Conservation (phyloP, 2,113 vertebrate genomes). For the Sturnus vulgaris region DNA sequence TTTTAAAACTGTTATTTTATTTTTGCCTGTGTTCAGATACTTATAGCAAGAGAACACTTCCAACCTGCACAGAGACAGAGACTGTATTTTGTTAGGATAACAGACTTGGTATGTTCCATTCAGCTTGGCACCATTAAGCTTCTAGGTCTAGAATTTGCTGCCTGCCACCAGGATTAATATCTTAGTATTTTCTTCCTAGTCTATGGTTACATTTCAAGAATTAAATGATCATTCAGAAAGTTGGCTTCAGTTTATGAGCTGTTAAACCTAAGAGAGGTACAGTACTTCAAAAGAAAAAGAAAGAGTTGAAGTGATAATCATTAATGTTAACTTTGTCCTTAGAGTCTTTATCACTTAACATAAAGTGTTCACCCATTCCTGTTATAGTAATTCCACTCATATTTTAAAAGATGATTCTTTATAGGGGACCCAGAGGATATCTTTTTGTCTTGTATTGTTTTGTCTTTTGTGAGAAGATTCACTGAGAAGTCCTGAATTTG, state of each 20-base stretch:
- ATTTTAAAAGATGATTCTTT: neutral
- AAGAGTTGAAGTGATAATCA: slow-evolving; percentile 14
- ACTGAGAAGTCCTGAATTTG: neutral
- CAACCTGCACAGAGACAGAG: neutral
- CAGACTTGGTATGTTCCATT: slow-evolving; percentile 51
- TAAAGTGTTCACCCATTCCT: neutral
- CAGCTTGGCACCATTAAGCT: slow-evolving; percentile 69
- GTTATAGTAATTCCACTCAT: neutral
- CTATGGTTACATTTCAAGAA: slow-evolving; percentile 66
- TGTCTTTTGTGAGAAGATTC: neutral
- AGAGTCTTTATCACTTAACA: neutral
- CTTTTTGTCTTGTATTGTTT: neutral
- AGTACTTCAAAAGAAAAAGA: slow-evolving; percentile 3
- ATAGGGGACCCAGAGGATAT: neutral
- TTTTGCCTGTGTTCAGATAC: neutral
- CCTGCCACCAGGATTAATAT: slow-evolving; percentile 63
- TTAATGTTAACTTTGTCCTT: slow-evolving; percentile 7
- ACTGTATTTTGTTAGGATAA: slow-evolving; percentile 59
- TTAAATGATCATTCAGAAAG: slow-evolving; percentile 73
- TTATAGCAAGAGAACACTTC: slow-evolving; percentile 1
- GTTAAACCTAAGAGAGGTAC: slow-evolving; percentile 55
- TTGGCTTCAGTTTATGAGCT: slow-evolving; percentile 70
- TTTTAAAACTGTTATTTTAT: slow-evolving; percentile 57
- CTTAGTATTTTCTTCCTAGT: slow-evolving; percentile 46
- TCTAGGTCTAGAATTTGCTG: slow-evolving; percentile 43